Base-by-base conservation (phyloP, 2,888 invertebrate species). In the Drosophila neotestacea region DNA sequence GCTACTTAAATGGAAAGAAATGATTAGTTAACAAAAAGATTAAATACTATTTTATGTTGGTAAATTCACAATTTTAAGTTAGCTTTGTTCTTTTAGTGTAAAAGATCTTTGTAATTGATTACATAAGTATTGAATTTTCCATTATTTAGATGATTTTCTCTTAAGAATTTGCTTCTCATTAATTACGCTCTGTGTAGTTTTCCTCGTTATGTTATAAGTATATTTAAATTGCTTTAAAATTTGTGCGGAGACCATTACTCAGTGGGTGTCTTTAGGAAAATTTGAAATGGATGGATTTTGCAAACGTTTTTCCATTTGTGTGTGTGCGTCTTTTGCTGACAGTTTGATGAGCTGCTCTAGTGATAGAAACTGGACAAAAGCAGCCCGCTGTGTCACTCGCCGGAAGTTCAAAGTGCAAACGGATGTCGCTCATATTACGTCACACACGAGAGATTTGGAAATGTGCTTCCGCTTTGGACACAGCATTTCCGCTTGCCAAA, bases 381-480 rank as follows among this genome's bases (percentile, higher is more conserved):
- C 72, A 67, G 58, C 36, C 36, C 50, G 77, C 52, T 70, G 44
- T 70, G 70, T 62, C 70, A 76, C 72, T 70, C 77, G 55, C 84
- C 86, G 83, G 86, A 83, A 73, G 72, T 62, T 86, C 60, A 77
- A 88, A 86, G 84, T 84, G 84, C 86, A 88, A 84, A 77, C 88
- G 88, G 86, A 86, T 73, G 76, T 75, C 59, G 84, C 84, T 84
- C 79, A 86, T 86, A 86, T 86, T 75, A 70, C 65, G 76, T 75
- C 76, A 78, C 74, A 76, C 77, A 79, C 79, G 55, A 63, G 77
- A 75, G 80, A 76, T 71, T 78, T 72, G 70, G 44, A 77, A 76
- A 72, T 78, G 80, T 42, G 56, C 55, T 68, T 78, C 77, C 77
- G 80, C 34, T 63, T 51, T 34, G 68, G 60, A 66, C 50, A 66